Evolutionary conservation across 1,140 invertebrate genomes (phyloP).

Genomic region (Drosophila elegans): DNA sequence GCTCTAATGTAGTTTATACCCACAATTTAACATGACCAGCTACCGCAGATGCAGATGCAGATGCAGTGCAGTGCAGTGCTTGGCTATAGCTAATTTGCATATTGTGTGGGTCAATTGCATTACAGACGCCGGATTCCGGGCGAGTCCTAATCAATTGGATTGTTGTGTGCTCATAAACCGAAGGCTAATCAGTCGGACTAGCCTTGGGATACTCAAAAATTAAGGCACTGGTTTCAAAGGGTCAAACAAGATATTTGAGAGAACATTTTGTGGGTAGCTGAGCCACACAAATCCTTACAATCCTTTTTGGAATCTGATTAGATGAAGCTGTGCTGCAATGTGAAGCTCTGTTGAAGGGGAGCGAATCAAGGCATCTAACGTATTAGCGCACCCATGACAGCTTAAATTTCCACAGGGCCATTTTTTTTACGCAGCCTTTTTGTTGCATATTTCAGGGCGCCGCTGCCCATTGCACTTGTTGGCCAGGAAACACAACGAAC

Average conservation of each 20-base stretch:
- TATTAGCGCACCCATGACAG: conserved; percentile 63
- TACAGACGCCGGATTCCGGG: conserved; percentile 17
- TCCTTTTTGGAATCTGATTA: neutral
- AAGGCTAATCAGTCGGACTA: neutral
- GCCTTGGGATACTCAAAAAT: neutral
- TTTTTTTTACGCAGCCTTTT: conserved; percentile 40
- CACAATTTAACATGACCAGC: conserved; percentile 71
- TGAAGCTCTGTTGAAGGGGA: neutral
- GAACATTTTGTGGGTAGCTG: no score
- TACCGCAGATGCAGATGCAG: conserved; percentile 30
- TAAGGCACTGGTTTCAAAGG: neutral
- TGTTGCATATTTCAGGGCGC: conserved; percentile 66
- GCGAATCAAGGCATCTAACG: conserved; percentile 34
- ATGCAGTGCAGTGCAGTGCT: conserved; percentile 27
- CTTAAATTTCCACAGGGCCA: conserved; percentile 66
- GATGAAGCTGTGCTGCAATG: conserved; percentile 6
- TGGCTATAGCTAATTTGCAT: conserved; percentile 71
- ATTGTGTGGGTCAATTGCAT: conserved; percentile 71
- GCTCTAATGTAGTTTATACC: conserved; percentile 72
- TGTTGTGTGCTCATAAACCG: conserved; percentile 49
- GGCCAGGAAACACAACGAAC: conserved; percentile 70
- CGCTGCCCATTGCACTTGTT: conserved; percentile 13
- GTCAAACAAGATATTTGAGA: neutral
- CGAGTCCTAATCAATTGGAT: conserved; percentile 63
- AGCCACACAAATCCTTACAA: no score